Percentiles rank a stretch among this genome's conserved stretches.
Evolutionary conservation across 2,113 vertebrate species (phyloP).

Genomic region (Callospermophilus lateralis): DNA sequence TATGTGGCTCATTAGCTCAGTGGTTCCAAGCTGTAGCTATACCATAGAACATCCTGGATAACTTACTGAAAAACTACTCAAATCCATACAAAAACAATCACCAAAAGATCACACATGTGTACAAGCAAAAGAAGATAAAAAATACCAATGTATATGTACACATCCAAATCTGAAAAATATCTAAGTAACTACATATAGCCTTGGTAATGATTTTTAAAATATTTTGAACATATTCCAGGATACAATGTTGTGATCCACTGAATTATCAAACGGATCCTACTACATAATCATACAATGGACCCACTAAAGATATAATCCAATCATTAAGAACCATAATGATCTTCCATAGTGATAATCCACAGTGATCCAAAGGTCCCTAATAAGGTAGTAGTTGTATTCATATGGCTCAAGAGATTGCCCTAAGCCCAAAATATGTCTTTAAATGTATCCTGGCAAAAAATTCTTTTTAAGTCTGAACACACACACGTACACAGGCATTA

Average conservation of each 20-base stretch:
- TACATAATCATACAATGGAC: not conserved
- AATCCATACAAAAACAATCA: not conserved
- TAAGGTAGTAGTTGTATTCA: not conserved
- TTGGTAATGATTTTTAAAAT: not conserved
- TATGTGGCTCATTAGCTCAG: not conserved
- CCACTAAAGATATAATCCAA: not conserved
- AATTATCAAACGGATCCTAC: not conserved
- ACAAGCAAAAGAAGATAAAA: not conserved
- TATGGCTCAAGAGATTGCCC: not conserved
- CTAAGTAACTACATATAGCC: not conserved
- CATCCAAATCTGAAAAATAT: not conserved
- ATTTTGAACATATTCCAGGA: not conserved
- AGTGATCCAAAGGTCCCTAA: not conserved
- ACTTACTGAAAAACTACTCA: not conserved
- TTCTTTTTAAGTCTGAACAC: not conserved
- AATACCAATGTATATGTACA: not conserved
- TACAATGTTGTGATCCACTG: not conserved
- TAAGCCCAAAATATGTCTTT: constrained; percentile 14
- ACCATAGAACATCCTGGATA: not conserved
- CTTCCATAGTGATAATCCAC: not conserved
- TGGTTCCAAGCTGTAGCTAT: not conserved
- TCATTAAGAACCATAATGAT: too few relatives aligned
- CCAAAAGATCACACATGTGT: not conserved
- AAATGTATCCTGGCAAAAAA: not conserved
- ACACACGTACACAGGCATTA: not conserved